Percentiles rank a stretch among this genome's conserved stretches.
These are phyloP conservation scores for Emesis furor DNA, from an alignment of 2,888 invertebrate genomes.

Conservation along the genomic window DNA sequence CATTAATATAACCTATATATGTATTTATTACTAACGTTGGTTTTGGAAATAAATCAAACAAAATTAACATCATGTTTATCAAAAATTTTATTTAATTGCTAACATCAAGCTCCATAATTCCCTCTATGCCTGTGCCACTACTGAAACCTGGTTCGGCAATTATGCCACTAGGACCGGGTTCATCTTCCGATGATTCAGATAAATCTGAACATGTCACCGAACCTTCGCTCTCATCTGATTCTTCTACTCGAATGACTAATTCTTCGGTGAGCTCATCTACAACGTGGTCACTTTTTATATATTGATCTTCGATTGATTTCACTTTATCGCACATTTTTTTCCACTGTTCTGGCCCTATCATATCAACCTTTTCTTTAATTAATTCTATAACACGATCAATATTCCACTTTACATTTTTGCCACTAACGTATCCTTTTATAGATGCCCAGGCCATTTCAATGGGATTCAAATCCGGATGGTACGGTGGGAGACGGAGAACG, in stretches of 20 bases:
- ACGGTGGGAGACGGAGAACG: neutral
- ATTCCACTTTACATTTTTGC: constrained; percentile 5
- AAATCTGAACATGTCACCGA: neutral
- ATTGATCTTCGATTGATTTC: neutral
- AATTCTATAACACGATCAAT: neutral
- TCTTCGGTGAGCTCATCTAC: neutral
- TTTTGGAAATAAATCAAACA: neutral
- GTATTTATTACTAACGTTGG: no score
- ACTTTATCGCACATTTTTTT: constrained; percentile 8
- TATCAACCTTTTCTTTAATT: constrained; percentile 1
- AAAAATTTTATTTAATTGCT: neutral
- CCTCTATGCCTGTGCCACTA: neutral
- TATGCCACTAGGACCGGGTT: constrained; percentile 2
- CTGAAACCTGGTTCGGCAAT: neutral
- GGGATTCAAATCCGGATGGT: neutral
- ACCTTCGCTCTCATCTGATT: neutral
- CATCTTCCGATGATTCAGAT: neutral
- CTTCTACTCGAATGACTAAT: neutral
- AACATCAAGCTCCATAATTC: neutral
- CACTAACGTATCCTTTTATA: constrained; percentile 7
- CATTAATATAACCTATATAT: no score
- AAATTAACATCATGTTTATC: neutral
- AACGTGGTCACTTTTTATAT: constrained; percentile 3
- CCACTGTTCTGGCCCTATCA: neutral
- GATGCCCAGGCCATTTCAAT: constrained; percentile 5